Percentiles rank a stretch among this genome's conserved stretches.
These are phyloP conservation scores for Heteractis magnifica DNA, from an alignment of 92 coral and sea anemone species.

Conservation along the genomic window DNA sequence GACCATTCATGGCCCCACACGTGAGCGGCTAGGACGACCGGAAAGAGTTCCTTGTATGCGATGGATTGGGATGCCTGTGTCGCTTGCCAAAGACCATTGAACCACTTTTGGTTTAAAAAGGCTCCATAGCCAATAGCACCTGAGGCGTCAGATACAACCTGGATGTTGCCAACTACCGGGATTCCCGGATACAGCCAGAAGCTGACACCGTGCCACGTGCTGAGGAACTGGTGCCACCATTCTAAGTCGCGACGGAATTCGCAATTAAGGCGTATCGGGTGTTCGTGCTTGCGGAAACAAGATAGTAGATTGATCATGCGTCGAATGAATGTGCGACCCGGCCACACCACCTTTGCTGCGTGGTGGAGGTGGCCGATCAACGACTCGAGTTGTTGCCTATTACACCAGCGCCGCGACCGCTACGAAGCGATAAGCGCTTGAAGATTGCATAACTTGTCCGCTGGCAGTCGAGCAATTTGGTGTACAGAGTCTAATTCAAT, in stretches of 20 bases:
- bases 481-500: no score
- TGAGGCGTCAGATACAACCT: no score
- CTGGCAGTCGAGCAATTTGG: no score
- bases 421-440: no score
- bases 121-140: no score
- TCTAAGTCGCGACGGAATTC: neutral
- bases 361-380: no score
- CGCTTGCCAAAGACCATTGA: constrained; percentile 27
- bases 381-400: no score
- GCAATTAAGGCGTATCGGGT: neutral
- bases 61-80: constrained; percentile 4
- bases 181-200: neutral
- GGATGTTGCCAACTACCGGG: neutral
- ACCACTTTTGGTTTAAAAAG: constrained; percentile 20
- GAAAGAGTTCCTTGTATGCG: neutral
- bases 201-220: no score
- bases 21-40: constrained; percentile 33
- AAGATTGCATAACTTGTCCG: no score
- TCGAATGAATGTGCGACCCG: constrained; percentile 12
- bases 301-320: constrained; percentile 32
- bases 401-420: no score
- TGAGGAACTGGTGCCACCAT: constrained; percentile 10
- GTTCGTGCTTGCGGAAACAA: constrained; percentile 22
- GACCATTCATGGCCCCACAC: constrained; percentile 40
- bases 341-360: no score